Evolutionary conservation across 2,797 vertebrate species (phyloP).

Genomic region (Ispidina lecontei): DNA sequence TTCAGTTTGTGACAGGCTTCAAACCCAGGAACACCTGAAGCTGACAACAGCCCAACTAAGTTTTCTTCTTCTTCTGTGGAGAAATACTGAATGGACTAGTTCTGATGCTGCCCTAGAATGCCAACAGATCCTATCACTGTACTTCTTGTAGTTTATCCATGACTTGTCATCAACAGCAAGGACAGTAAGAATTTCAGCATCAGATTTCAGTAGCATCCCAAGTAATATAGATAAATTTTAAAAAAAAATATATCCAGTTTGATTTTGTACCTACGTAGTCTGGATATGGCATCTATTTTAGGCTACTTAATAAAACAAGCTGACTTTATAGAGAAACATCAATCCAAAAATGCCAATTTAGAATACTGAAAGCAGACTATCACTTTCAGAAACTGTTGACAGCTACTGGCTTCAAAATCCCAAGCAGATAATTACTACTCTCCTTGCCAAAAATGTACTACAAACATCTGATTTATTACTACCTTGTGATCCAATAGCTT

Average conservation of each 20-base stretch:
- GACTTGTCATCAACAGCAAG: not conserved
- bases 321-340: not conserved
- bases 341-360: rapidly evolving
- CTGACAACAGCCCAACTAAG: not conserved
- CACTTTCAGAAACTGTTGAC: not conserved
- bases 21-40: not conserved
- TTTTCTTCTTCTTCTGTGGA: not conserved
- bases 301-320: not conserved
- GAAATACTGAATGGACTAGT: not conserved
- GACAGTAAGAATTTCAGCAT: not conserved
- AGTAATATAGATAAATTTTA: not conserved
- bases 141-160: not conserved
- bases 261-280: not conserved
- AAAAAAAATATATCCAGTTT: not conserved
- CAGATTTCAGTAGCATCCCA: not conserved
- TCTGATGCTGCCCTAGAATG: not conserved
- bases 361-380: not conserved
- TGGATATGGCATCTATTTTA: not conserved
- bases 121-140: not conserved
- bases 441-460: not conserved
- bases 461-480: not conserved
- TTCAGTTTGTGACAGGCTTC: not conserved
- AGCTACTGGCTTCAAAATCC: not conserved
- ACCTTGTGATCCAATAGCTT: not conserved
- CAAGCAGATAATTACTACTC: not conserved